Conservation (phyloP, 2,113 vertebrate genomes). For the Phyllostomus discolor region DNA sequence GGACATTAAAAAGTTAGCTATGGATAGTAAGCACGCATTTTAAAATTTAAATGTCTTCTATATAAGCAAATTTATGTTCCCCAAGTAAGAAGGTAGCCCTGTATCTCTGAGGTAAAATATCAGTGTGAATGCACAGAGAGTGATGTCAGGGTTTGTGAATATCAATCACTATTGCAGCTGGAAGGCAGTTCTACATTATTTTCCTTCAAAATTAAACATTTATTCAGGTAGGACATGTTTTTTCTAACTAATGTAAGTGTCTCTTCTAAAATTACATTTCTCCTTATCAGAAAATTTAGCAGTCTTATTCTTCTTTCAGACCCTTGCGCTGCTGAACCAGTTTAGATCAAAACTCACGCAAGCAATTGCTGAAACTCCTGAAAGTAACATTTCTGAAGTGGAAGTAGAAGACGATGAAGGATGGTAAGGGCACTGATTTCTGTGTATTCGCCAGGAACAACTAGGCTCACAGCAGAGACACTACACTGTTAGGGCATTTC, state of each 20-base stretch:
- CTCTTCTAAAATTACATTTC: slow-evolving; percentile 26
- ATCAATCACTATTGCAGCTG: not conserved
- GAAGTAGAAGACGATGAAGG: slow-evolving; percentile 92
- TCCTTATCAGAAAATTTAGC: slow-evolving; percentile 29
- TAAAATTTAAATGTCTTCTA: not conserved
- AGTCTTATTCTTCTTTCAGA: slow-evolving; percentile 82
- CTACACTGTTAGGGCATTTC: not conserved
- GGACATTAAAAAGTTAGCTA: not conserved
- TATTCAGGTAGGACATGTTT: not conserved
- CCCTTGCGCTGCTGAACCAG: slow-evolving; percentile 88
- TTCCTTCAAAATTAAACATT: not conserved
- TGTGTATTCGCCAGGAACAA: not conserved
- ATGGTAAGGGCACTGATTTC: slow-evolving; percentile 86
- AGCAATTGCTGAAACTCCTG: slow-evolving; percentile 91
- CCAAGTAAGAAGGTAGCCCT: not conserved
- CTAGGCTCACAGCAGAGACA: not conserved
- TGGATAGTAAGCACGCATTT: slow-evolving; percentile 9
- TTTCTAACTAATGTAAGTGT: slow-evolving; percentile 17
- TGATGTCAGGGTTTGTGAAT: not conserved
- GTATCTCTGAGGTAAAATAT: not conserved
- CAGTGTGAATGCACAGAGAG: not conserved
- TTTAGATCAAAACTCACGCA: slow-evolving; percentile 95
- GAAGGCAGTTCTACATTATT: slow-evolving; percentile 10
- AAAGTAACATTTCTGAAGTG: slow-evolving; percentile 84
- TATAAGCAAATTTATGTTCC: not conserved